Percentiles rank a stretch among this genome's conserved stretches.
phyloP scores from a whole-genome alignment of 2,888 invertebrate species.

The Tortrix viridana region DNA sequence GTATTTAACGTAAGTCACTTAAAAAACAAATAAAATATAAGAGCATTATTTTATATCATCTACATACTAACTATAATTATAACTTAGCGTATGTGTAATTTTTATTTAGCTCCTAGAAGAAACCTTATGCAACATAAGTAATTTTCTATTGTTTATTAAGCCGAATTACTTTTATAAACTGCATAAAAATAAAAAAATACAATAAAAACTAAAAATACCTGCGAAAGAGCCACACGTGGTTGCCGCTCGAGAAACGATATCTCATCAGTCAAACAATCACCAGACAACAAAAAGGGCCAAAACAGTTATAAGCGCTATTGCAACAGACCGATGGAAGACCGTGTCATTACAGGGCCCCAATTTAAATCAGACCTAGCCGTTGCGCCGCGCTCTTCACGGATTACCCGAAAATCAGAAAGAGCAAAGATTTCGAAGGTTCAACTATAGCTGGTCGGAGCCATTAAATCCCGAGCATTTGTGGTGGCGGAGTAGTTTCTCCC shows the following conservation, averaged over 20 bases:
- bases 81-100: too few species aligned
- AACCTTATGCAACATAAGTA: too few species aligned
- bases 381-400: conserved; percentile 45
- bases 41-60: too few species aligned
- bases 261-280: conserved; percentile 70
- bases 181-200: conserved; percentile 44
- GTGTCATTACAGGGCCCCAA: conserved; percentile 70
- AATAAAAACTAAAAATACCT: conserved; percentile 54
- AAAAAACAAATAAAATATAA: too few species aligned
- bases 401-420: conserved; percentile 43
- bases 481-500: conserved; percentile 80
- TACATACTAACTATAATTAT: too few species aligned
- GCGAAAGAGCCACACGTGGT: conserved; percentile 58
- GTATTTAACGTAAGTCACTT: too few species aligned
- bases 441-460: conserved; percentile 58
- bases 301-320: conserved; percentile 68
- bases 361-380: conserved; percentile 56
- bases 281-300: conserved; percentile 73
- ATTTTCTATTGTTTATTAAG: too few species aligned
- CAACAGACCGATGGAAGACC: conserved; percentile 61
- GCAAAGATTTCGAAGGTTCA: conserved; percentile 60
- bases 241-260: conserved; percentile 59
- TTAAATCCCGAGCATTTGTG: conserved; percentile 76
- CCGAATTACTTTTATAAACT: background rate
- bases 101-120: too few species aligned